Evolutionary conservation across 2,113 vertebrate genomes (phyloP), one percentile per base, ranked within the genome.

Genomic region (Tangachromis dhanisi): DNA sequence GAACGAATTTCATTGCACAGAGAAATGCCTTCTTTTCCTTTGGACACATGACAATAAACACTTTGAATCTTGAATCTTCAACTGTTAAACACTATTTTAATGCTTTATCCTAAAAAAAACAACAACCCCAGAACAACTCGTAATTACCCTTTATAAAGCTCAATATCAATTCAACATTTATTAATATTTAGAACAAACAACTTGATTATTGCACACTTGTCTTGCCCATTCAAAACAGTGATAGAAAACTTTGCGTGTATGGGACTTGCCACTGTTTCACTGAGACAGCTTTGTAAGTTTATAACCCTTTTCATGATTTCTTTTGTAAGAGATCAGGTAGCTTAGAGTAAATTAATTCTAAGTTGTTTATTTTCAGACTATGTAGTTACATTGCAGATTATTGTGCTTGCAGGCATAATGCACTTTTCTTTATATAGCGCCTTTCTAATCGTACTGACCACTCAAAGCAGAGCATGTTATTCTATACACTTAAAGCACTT

Each of bases 51-150:
- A 54, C 53, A 54, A 54, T 54, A 54, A 54, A 54, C 51, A 54
- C n/a, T 24, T 54, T 54, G n/a, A 54, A 24, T 24, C n/a, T 54
- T 54, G 5, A 54, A 54, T 53, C n/a, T 54, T 55, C 2, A 3
- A 12, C 11, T 3, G 53, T 55, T 26, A 55, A 14, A 55, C 11
- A 55, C 54, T 1, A 24, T 0, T 55, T 24, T 55, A 26, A 55
- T 55, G 21, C 4, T 55, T 55, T 4, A 24, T 13, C 21, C 21
- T 8, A 26, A 55, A 55, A 26, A 24, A 54, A 6, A 14, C 2
- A 14, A 19, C 2, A 31, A 2, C 2, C 3, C 17, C 51, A 55
- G 21, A 24, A 55, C 0, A 55, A 55, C 53, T 55, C 1, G 2
- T 55, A 55, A 26, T 26, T 26, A 55, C 21, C 2, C 2, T 55